Evolutionary conservation across 2,113 vertebrate genomes (phyloP).

Genomic region (Rhadina sibilatrix): DNA sequence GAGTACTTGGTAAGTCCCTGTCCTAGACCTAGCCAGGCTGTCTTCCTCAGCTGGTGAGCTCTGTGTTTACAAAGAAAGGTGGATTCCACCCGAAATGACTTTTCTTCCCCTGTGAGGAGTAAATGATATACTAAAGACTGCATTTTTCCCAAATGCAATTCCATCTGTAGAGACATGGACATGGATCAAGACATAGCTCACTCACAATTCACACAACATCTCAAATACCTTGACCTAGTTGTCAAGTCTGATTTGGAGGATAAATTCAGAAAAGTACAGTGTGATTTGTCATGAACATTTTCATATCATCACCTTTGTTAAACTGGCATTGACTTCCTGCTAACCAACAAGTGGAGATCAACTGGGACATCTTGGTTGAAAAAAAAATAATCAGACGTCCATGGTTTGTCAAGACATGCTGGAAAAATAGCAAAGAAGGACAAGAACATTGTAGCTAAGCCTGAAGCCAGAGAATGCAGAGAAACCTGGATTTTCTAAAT

Average conservation of each 20-base stretch:
- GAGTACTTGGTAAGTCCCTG: neutral
- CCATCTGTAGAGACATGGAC: neutral
- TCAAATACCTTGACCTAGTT: neutral
- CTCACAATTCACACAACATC: neutral
- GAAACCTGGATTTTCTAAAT: neutral
- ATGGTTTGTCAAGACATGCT: neutral
- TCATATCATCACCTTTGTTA: neutral
- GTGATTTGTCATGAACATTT: neutral
- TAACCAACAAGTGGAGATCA: neutral
- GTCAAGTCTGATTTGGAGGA: neutral
- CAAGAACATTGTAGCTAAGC: neutral
- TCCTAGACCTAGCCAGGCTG: neutral
- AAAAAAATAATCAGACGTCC: neutral
- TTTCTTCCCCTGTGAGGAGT: neutral
- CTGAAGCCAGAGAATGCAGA: neutral
- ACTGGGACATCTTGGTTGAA: accelerated
- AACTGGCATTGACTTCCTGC: neutral
- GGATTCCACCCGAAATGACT: neutral
- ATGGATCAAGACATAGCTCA: neutral
- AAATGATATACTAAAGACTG: neutral
- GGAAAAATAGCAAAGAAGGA: neutral
- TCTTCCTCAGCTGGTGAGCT: neutral
- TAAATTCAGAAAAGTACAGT: neutral
- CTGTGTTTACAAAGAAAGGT: neutral
- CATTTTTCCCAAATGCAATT: neutral